Evolutionary conservation across 2,113 vertebrate genomes (phyloP).

Genomic region (Scolopax mira): DNA sequence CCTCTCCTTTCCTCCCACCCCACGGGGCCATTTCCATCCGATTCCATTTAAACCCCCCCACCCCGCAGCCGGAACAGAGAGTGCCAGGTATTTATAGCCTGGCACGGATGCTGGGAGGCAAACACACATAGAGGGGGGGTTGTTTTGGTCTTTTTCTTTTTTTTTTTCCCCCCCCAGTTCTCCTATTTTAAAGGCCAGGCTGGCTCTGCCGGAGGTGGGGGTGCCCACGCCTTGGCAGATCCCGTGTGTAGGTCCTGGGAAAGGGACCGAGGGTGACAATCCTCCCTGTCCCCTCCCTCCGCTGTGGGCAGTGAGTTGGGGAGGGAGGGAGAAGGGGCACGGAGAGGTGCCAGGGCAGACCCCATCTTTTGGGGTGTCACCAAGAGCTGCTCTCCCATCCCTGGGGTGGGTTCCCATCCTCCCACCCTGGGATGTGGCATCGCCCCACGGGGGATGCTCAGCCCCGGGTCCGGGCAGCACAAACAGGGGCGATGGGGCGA

Average conservation of each 20-base stretch:
- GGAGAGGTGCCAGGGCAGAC: fast-evolving
- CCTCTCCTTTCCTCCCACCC: background rate
- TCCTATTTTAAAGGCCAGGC: background rate
- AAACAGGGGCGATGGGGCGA: background rate
- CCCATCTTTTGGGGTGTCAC: background rate
- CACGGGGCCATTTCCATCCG: fast-evolving
- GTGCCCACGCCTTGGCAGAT: background rate
- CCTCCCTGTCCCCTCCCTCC: background rate
- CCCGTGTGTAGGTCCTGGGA: background rate
- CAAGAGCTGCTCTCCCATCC: fast-evolving
- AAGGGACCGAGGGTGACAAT: fast-evolving
- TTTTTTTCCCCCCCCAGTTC: background rate
- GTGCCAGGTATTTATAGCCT: background rate
- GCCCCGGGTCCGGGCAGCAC: background rate
- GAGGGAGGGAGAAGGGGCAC: background rate
- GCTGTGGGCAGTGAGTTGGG: fast-evolving
- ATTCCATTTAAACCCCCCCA: background rate
- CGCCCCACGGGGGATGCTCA: background rate
- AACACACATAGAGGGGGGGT: background rate
- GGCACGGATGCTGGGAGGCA: background rate
- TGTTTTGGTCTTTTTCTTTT: background rate
- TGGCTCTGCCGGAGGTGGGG: background rate
- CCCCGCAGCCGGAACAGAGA: background rate
- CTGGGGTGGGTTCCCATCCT: fast-evolving
- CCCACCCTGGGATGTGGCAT: fast-evolving